phyloP scores from a whole-genome alignment of 2,113 vertebrate species.

The Paramisgurnus dabryanus region DNA sequence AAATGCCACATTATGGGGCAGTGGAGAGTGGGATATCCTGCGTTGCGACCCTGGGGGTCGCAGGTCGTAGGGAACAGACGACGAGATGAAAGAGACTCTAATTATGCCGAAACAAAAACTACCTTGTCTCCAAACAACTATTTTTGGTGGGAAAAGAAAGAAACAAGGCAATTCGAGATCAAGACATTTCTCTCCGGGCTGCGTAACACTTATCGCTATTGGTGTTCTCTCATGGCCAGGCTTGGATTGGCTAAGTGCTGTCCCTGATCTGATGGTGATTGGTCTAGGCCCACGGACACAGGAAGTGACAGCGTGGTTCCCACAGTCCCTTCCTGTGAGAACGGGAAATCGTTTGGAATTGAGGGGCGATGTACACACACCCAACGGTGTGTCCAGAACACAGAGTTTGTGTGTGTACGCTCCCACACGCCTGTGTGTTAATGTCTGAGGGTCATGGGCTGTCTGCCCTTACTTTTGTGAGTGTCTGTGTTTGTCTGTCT shows the following conservation, averaged over 20 bases:
- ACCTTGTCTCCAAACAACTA: conserved; percentile 80
- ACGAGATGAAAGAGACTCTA: conserved; percentile 77
- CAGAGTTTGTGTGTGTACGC: conserved; percentile 33
- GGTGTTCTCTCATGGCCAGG: conserved; percentile 55
- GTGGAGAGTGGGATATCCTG: conserved; percentile 81
- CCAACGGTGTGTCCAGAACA: conserved; percentile 39
- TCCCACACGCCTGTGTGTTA: conserved; percentile 34
- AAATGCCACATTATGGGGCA: conserved; percentile 80
- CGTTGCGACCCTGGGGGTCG: conserved; percentile 72
- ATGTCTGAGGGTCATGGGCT: conserved; percentile 37
- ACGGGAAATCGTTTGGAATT: conserved; percentile 44
- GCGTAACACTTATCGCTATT: conserved; percentile 67
- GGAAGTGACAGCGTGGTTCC: conserved; percentile 77
- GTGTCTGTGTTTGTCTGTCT: conserved; percentile 35
- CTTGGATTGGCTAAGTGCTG: conserved; percentile 66
- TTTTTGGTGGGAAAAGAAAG: conserved; percentile 74
- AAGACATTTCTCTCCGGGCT: conserved; percentile 69
- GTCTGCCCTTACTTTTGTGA: conserved; percentile 47
- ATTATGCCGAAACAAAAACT: conserved; percentile 78
- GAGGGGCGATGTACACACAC: conserved; percentile 39
- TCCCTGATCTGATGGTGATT: conserved; percentile 77
- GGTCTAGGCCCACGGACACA: conserved; percentile 70
- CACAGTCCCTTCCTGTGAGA: conserved; percentile 73
- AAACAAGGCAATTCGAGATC: conserved; percentile 69
- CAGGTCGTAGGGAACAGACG: conserved; percentile 78